Base-by-base conservation (phyloP, 2,113 vertebrate genomes). In the Percopsis transmontana region DNA sequence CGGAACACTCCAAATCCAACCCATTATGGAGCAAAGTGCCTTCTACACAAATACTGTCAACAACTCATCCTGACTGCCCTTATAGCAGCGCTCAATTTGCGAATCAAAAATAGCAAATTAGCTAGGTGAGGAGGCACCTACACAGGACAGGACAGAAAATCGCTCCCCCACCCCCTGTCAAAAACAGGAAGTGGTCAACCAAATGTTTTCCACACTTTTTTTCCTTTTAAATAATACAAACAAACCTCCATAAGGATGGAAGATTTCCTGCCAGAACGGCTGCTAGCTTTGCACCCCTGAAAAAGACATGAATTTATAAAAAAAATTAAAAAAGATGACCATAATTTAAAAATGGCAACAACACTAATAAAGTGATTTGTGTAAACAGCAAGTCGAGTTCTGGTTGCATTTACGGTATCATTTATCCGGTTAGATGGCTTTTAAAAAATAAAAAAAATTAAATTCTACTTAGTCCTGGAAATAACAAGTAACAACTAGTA, bases 11-110 rank as follows among this genome's bases (percentile, higher is more conserved):
- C 8, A 24, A 20, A 14, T n/a, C 11, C 21, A 47, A 15, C 23
- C 41, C 14, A 58, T 3, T 47, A 10, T 24, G 18, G 16, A 44
- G 21, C 41, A 61, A 47, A 61, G 58, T 61, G 42, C 42, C 19
- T 21, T 61, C 42, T 16, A 27, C 15, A n/a, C 58, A 38, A 59
- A 59, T 59, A 45, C 58, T 45, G 58, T 44, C 39, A 16, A 23
- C 21, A 24, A 24, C 20, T 1, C 42, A 14, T 33, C 48, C 18
- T 44, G 42, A 44, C 11, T 44, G 11, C 2, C 42, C 48, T 19
- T 11, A 50, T 19, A 50, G n/a, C 48, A 19, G 16, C 48, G n/a
- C 47, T n/a, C n/a, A 20, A 19, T 18, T 19, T 19, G n/a, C 9
- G 19, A 19, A 19, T 18, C n/a, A 18, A 10, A 50, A 19, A 19